Conservation (phyloP, 2,888 invertebrate species). For the Megamerina dolium region DNA sequence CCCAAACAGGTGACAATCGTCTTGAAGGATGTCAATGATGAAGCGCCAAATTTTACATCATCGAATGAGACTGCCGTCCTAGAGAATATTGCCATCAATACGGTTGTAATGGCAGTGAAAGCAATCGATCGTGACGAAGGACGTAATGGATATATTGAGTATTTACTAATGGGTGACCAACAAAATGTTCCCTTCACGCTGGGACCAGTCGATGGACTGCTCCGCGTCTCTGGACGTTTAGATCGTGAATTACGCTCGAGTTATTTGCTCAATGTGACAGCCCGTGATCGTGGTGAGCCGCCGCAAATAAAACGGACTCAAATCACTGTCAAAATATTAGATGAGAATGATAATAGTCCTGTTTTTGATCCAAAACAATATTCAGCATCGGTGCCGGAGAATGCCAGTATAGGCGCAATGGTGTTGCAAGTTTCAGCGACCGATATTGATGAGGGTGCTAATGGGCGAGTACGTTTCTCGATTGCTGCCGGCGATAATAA, state of each 20-base stretch:
- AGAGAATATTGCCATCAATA: conserved; percentile 81
- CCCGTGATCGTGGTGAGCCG: conserved; percentile 82
- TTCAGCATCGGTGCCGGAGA: conserved; percentile 84
- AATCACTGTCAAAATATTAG: conserved; percentile 68
- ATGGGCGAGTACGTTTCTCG: conserved; percentile 87
- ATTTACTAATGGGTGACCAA: conserved; percentile 62
- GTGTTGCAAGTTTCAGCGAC: conserved; percentile 86
- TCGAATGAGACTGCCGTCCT: conserved; percentile 71
- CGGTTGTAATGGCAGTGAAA: conserved; percentile 83
- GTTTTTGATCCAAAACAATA: conserved; percentile 85
- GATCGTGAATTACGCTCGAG: conserved; percentile 75
- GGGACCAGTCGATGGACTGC: conserved; percentile 79
- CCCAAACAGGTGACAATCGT: conserved; percentile 73
- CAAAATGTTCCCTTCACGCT: conserved; percentile 63
- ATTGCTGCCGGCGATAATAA: conserved; percentile 85
- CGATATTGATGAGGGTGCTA: conserved; percentile 80
- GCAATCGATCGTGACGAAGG: conserved; percentile 87
- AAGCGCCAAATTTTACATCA: conserved; percentile 79
- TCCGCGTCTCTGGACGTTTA: conserved; percentile 77
- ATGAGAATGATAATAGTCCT: conserved; percentile 87
- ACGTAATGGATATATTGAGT: conserved; percentile 85
- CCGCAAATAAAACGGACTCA: conserved; percentile 64
- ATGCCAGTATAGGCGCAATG: conserved; percentile 88
- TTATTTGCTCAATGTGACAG: conserved; percentile 73
- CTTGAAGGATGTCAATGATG: conserved; percentile 87